phyloP scores from a whole-genome alignment of 2,113 vertebrate species.

The Nothobranchius furzeri region DNA sequence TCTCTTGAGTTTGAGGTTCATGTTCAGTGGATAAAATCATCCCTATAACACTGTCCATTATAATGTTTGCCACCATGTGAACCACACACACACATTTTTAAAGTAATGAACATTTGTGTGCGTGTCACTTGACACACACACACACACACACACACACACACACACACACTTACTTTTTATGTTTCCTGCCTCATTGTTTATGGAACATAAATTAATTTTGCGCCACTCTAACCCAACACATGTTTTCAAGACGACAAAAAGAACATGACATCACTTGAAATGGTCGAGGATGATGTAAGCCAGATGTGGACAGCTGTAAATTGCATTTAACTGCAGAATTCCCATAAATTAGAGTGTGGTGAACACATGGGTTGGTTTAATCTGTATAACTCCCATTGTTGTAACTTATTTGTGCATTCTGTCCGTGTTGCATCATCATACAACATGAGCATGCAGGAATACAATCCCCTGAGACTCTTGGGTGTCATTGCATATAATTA shows the following conservation, averaged over 20 bases:
- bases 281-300: conserved; percentile 22
- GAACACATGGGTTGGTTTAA: conserved; percentile 21
- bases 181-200: background rate
- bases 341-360: conserved; percentile 26
- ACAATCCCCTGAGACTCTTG: conserved; percentile 13
- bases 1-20: conserved; percentile 14
- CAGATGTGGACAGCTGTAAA: conserved; percentile 44
- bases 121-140: no score
- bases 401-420: conserved; percentile 4
- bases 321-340: conserved; percentile 10
- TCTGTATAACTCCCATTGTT: background rate
- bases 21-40: conserved; percentile 22
- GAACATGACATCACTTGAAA: conserved; percentile 31
- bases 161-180: background rate
- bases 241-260: conserved; percentile 10
- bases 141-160: no score
- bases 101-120: no score
- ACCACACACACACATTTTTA: no score
- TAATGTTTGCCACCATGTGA: background rate
- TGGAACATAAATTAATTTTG: conserved; percentile 8
- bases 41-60: background rate
- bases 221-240: background rate
- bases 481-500: conserved; percentile 56
- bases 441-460: background rate
- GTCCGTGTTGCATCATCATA: conserved; percentile 9